A percentile compares a stretch with the other conserved stretches of the same genome.
These are phyloP conservation scores for Leucopternis melanops DNA, from an alignment of 2,113 vertebrate genomes.

Conservation along the genomic window DNA sequence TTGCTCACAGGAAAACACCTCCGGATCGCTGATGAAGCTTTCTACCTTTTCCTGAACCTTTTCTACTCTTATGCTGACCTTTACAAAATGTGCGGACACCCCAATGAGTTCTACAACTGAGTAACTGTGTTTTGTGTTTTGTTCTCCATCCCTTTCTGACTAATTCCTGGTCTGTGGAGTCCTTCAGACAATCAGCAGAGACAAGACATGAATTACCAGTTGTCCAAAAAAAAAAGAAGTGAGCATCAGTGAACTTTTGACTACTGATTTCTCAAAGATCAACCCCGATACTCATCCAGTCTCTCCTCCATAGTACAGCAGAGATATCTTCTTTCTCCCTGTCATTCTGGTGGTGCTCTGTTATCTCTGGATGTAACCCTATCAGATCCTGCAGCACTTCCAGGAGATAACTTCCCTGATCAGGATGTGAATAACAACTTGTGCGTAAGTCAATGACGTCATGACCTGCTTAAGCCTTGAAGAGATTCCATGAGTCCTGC, in stretches of 20 bases:
- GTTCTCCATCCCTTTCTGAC: not conserved
- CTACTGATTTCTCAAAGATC: not conserved
- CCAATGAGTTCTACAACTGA: not conserved
- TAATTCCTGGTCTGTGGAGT: not conserved
- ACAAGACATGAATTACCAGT: not conserved
- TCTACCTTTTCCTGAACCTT: not conserved
- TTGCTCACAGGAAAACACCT: not conserved
- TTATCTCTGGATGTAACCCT: not conserved
- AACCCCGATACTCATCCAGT: not conserved
- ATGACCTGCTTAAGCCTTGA: not conserved
- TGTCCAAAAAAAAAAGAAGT: not conserved
- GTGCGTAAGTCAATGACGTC: not conserved
- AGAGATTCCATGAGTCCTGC: not conserved
- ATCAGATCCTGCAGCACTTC: not conserved
- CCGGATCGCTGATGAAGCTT: not conserved
- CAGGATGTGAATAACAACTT: not conserved
- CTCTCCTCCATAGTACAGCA: not conserved
- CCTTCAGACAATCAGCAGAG: not conserved
- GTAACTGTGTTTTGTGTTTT: not conserved
- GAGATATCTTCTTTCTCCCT: not conserved
- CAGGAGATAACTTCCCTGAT: not conserved
- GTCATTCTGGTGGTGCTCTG: not conserved
- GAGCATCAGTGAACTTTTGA: not conserved
- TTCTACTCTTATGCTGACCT: not conserved
- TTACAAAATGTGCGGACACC: not conserved